Evolutionary conservation across 2,113 vertebrate genomes (phyloP).

Genomic region (Dromaius novaehollandiae): DNA sequence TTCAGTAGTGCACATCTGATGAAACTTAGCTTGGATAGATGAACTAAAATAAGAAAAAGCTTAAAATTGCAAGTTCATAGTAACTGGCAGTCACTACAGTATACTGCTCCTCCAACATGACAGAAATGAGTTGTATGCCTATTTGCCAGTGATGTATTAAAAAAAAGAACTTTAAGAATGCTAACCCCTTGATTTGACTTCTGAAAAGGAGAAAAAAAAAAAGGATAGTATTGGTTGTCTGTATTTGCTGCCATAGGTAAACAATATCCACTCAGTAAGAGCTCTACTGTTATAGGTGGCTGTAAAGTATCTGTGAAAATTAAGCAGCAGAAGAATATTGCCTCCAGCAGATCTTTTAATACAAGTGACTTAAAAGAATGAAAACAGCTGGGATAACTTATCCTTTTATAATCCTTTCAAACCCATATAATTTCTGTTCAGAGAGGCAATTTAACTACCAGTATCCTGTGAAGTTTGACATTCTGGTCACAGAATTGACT

Average conservation of each 20-base stretch:
- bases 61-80: neutral
- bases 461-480: neutral
- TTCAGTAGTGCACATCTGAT: neutral
- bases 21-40: neutral
- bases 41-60: neutral
- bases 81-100: neutral
- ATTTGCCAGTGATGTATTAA: neutral
- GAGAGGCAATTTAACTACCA: conserved; percentile 20
- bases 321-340: neutral
- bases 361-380: conserved; percentile 4
- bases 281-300: neutral
- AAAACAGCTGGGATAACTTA: conserved; percentile 32
- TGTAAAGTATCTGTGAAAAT: conserved; percentile 12
- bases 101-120: neutral
- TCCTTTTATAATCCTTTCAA: conserved; percentile 53
- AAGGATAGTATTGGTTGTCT: neutral
- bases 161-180: neutral
- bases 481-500: conserved; percentile 35
- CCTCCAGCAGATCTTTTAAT: conserved; percentile 29
- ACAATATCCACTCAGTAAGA: neutral
- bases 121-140: neutral
- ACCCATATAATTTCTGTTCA: conserved; percentile 45
- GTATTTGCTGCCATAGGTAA: neutral
- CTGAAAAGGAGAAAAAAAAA: neutral
- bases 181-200: neutral